Evolutionary conservation across 1,140 invertebrate species (phyloP), one percentile per base, ranked within the genome.

Genomic region (Tachypleus tridentatus): DNA sequence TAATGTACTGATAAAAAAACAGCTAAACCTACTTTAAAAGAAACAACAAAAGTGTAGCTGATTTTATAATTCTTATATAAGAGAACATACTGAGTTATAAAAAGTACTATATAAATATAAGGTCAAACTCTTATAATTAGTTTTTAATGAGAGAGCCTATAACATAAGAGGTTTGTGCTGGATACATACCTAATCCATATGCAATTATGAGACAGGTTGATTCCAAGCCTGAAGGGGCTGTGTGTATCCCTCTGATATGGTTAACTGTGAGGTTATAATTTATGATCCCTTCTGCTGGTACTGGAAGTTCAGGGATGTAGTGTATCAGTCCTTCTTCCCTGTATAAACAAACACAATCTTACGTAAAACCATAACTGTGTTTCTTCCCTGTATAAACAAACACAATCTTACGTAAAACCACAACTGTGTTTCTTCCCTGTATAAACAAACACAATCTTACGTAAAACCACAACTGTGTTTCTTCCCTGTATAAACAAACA

Each of bases 171-270:
- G 29, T 29, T 29, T 29, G 29, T 29, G 29, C 29, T 29, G 29
- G 29, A 29, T 29, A 29, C 29, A 29, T 29, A 91, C 89, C 89
- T 73, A 97, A 81, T 67, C 97, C 97, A 76, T 95, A 88, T 62
- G 88, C 87, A 73, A 99, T 86, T 67, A 99, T 87, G 68, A 99
- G 82, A 76, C 88, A 92, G 61, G 96, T 98, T 73, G 94, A 98
- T 80, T 99, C 97, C 59, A 99, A 81, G 57, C 92, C 91, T 70
- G 95, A 87, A 47, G 93, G 90, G 67, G 89, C 86, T 29, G 94
- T 93, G 72, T 89, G 83, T 70, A 98, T 89, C 53, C 84, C 85
- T 56, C 80, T 76, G 62, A 97, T 82, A 65, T 86, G 80, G 60
- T 79, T 81, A 64, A 98, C 78, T 69, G 87, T 91, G 76, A 91